A percentile compares a stretch with the other conserved stretches of the same genome.
Evolutionary conservation across 2,888 invertebrate species (phyloP).

Genomic region (Amaurobius ferox): DNA sequence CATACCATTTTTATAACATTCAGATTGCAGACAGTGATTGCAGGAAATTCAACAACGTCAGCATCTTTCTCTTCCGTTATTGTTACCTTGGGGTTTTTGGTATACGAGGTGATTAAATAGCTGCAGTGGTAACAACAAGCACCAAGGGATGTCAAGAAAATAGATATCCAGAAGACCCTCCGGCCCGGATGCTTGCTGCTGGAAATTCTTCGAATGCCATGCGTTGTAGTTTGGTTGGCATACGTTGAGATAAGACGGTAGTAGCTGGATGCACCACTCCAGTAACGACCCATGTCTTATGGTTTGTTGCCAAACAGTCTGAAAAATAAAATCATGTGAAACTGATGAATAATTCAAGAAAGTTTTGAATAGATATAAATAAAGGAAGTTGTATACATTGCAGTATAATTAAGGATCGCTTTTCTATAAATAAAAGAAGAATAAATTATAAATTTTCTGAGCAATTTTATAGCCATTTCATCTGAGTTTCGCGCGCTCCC

Average conservation of each 20-base stretch:
- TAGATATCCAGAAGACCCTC: constrained; percentile 37
- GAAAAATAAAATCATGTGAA: too few relatives aligned
- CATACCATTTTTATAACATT: constrained; percentile 63
- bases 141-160: constrained; percentile 39
- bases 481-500: too few relatives aligned
- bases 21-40: constrained; percentile 60
- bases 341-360: too few relatives aligned
- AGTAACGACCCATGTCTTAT: constrained; percentile 14
- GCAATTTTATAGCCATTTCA: too few relatives aligned
- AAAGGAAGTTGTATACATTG: too few relatives aligned
- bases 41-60: constrained; percentile 37
- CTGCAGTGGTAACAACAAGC: constrained; percentile 63
- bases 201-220: constrained; percentile 47
- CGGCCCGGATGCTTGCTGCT: constrained; percentile 19
- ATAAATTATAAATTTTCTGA: too few relatives aligned
- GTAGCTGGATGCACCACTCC: constrained; percentile 20
- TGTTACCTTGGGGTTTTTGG: constrained; percentile 48
- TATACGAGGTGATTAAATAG: constrained; percentile 39
- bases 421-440: too few relatives aligned
- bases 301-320: too few relatives aligned
- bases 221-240: constrained; percentile 55
- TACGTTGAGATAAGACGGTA: constrained; percentile 24
- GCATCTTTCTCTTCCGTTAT: constrained; percentile 65
- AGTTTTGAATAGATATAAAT: too few relatives aligned
- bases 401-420: too few relatives aligned